Conservation (phyloP, 2,113 vertebrate genomes). For the Electrona antarctica region DNA sequence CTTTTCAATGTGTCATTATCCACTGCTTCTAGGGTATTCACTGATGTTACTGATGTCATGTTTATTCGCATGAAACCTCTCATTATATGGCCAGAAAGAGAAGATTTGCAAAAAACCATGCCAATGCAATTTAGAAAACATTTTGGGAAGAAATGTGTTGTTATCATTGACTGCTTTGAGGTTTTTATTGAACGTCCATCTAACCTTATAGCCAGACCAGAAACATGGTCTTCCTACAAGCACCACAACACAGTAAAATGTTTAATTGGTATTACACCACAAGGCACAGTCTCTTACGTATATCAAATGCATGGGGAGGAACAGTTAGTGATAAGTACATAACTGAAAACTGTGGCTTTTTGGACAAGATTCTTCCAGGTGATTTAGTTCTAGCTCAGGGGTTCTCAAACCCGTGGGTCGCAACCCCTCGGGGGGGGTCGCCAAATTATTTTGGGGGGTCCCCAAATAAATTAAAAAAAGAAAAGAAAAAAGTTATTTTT, state of each 20-base stretch:
- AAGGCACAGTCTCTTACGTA: constrained; percentile 13
- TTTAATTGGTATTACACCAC: constrained; percentile 20
- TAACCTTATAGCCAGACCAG: constrained; percentile 17
- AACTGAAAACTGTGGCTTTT: constrained; percentile 7
- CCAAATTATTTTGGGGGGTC: too few relatives aligned
- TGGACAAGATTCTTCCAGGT: neutral
- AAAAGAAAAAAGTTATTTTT: too few relatives aligned
- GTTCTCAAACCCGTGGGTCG: neutral
- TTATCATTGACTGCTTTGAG: neutral
- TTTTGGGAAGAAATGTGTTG: constrained; percentile 10
- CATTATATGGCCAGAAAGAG: constrained; percentile 17
- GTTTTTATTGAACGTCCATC: constrained; percentile 15
- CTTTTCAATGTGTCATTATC: constrained; percentile 1
- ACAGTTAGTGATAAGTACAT: constrained; percentile 22
- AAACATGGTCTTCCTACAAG: constrained; percentile 24
- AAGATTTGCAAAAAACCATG: constrained; percentile 5
- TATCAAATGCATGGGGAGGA: constrained; percentile 15
- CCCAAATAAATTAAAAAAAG: too few relatives aligned
- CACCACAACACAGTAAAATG: constrained; percentile 17
- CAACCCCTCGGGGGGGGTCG: neutral
- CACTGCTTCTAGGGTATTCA: too few relatives aligned
- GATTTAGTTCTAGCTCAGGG: constrained; percentile 17
- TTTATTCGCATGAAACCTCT: too few relatives aligned
- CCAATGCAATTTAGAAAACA: constrained; percentile 7
- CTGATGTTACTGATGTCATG: neutral